These are phyloP conservation scores for Magallana ariakensis DNA, from an alignment of 1,140 invertebrate genomes.

Conservation along the genomic window DNA sequence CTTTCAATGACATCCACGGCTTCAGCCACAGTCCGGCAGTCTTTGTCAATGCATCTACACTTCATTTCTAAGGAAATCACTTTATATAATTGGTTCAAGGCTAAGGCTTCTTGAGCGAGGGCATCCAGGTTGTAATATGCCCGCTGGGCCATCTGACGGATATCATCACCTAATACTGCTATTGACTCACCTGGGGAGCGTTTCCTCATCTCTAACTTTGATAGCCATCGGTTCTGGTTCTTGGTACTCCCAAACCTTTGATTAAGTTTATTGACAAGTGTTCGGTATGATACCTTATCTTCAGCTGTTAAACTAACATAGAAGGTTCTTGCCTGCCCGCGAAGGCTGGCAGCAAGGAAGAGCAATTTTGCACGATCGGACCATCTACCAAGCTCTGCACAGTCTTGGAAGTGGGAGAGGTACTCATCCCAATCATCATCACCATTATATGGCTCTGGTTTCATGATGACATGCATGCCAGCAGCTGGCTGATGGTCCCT, in stretches of 20 bases:
- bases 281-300: not conserved
- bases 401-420: slow-evolving; percentile 51
- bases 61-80: slow-evolving; percentile 41
- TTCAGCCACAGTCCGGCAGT: too few species aligned
- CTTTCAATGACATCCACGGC: too few species aligned
- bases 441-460: slow-evolving; percentile 50
- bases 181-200: too few species aligned
- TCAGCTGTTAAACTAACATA: slow-evolving; percentile 41
- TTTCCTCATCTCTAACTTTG: slow-evolving; percentile 51
- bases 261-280: slow-evolving; percentile 38
- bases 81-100: slow-evolving; percentile 51
- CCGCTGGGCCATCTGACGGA: slow-evolving; percentile 47
- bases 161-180: slow-evolving; percentile 40
- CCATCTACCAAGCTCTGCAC: slow-evolving; percentile 54
- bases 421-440: slow-evolving; percentile 51
- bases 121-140: slow-evolving; percentile 43
- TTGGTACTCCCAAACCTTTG: slow-evolving; percentile 50
- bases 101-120: slow-evolving; percentile 44
- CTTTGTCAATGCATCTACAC: too few species aligned
- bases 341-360: slow-evolving; percentile 21
- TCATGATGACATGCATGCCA: not conserved
- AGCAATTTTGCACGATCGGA: slow-evolving; percentile 12
- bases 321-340: slow-evolving; percentile 31
- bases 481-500: too few species aligned
- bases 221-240: slow-evolving; percentile 49